phyloP scores from a whole-genome alignment of 2,888 invertebrate genomes.

The Fabriciana adippe region DNA sequence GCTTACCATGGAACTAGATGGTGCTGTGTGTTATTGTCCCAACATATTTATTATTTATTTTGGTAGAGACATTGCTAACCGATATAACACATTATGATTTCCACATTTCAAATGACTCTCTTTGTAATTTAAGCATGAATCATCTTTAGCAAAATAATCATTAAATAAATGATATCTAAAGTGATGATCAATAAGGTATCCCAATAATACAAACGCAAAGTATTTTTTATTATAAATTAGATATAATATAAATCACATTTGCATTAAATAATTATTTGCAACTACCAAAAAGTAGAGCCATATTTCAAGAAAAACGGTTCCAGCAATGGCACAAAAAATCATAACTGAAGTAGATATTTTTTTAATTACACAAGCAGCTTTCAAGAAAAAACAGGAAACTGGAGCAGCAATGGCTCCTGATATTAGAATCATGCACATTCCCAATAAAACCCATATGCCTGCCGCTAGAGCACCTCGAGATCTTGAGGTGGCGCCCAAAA shows the following conservation, averaged over 20 bases:
- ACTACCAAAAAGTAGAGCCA: conserved; percentile 59
- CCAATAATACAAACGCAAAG: too few relatives aligned
- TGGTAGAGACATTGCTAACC: too few relatives aligned
- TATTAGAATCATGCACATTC: conserved; percentile 46
- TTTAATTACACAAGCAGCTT: conserved; percentile 48
- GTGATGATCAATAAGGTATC: too few relatives aligned
- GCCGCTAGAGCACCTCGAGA: conserved; percentile 21
- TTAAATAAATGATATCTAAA: too few relatives aligned
- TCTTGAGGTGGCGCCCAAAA: conserved; percentile 43
- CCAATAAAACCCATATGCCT: conserved; percentile 43
- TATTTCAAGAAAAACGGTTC: conserved; percentile 48
- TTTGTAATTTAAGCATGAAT: too few relatives aligned
- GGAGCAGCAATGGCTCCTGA: conserved; percentile 42
- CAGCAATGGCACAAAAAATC: conserved; percentile 36
- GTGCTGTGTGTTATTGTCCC: too few relatives aligned
- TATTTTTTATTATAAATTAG: too few relatives aligned
- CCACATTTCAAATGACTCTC: too few relatives aligned
- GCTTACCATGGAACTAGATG: too few relatives aligned
- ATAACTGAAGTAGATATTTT: conserved; percentile 41
- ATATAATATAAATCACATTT: conserved; percentile 21
- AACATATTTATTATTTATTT: too few relatives aligned
- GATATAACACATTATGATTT: too few relatives aligned
- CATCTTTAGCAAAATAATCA: too few relatives aligned
- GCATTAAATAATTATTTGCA: conserved; percentile 44
- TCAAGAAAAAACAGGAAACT: conserved; percentile 49